Percentiles rank a stretch among this genome's conserved stretches.
Conservation (phyloP, 2,888 invertebrate genomes). For the Drosophila paranaensis region DNA sequence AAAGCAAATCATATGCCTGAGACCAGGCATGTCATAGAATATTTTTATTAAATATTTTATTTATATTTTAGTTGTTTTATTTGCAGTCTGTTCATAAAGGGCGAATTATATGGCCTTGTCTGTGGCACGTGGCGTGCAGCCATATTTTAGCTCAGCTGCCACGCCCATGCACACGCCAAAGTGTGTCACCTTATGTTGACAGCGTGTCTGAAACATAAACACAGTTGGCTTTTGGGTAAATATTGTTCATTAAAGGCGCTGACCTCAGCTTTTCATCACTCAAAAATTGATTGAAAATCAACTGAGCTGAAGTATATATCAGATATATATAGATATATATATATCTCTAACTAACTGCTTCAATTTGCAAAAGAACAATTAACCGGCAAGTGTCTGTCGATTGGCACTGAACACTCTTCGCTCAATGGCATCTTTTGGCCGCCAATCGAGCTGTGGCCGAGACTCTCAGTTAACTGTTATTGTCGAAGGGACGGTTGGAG, state of each 20-base stretch:
- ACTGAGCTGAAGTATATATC: not conserved
- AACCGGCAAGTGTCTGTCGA: slow-evolving; percentile 33
- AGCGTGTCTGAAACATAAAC: slow-evolving; percentile 4
- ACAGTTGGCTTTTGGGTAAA: not conserved
- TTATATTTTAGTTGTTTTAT: no score
- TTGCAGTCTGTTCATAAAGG: not conserved
- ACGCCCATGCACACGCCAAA: not conserved
- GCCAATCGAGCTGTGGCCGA: slow-evolving; percentile 23
- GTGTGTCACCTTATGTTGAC: not conserved
- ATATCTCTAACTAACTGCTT: slow-evolving; percentile 1
- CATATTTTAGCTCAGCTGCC: not conserved
- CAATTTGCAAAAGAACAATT: slow-evolving; percentile 35
- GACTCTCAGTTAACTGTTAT: slow-evolving; percentile 48
- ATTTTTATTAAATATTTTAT: not conserved
- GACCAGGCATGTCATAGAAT: no score
- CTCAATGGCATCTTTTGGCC: slow-evolving; percentile 19
- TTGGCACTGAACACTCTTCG: slow-evolving; percentile 29
- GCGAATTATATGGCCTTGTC: not conserved
- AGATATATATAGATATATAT: not conserved
- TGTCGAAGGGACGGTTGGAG: slow-evolving; percentile 25
- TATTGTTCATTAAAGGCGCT: not conserved
- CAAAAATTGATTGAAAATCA: not conserved
- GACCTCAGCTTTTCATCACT: not conserved
- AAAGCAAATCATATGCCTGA: no score
- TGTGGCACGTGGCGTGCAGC: not conserved